Base-by-base conservation (phyloP, 1,140 invertebrate genomes). In the Chrysomallon squamiferum region DNA sequence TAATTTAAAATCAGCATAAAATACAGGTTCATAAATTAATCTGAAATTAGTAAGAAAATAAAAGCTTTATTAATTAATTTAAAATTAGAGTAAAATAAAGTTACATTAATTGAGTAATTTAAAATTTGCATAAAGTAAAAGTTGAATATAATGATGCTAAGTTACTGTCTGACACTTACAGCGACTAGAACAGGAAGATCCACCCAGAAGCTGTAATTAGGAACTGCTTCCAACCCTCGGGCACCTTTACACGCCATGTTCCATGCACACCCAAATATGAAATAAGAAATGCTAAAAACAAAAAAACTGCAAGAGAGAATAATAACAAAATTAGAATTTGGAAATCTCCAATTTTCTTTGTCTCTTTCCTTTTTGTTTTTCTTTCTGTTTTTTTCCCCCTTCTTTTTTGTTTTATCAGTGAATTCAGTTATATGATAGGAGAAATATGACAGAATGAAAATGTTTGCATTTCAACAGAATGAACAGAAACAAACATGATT, bases 121-220 rank as follows among this genome's bases (percentile, higher is more conserved):
- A n/a, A n/a, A n/a, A n/a, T n/a, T n/a, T n/a, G n/a, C n/a, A n/a
- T n/a, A n/a, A n/a, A n/a, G n/a, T n/a, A n/a, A n/a, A n/a, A n/a
- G n/a, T n/a, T n/a, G n/a, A n/a, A n/a, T n/a, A n/a, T n/a, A n/a
- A n/a, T n/a, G n/a, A n/a, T n/a, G n/a, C n/a, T n/a, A n/a, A n/a
- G n/a, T n/a, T n/a, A n/a, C n/a, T n/a, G n/a, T n/a, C n/a, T n/a
- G n/a, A 22, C 6, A 63, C 62, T 61, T 64, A 74, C 73, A 52
- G 52, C 29, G 2, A 74, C 65, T 45, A 66, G 56, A 15, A 74
- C 41, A 2, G 73, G 73, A 18, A 74, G 69, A 54, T 72, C 73
- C n/a, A 41, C 35, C 73, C 73, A 74, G 58, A 74, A 74, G 43
- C 69, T 66, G 47, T 66, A 50, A 38, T 74, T 59, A 35, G 73